phyloP scores from a whole-genome alignment of 2,113 vertebrate genomes.

The Carollia perspicillata region DNA sequence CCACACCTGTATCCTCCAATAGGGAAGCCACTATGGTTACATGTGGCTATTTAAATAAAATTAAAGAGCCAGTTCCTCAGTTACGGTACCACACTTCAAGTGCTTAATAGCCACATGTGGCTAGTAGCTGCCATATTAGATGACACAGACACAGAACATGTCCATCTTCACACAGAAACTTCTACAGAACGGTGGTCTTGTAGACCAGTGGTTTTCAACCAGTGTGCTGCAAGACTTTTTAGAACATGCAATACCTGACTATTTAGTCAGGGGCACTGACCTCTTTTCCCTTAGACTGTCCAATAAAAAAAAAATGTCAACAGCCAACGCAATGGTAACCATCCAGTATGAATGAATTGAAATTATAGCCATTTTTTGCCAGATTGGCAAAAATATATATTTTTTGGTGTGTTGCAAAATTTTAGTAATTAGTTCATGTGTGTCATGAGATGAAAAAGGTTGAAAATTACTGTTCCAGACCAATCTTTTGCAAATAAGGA shows the following conservation, averaged over 20 bases:
- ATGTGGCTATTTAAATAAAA: background rate
- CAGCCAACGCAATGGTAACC: too few species aligned
- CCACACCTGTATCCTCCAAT: background rate
- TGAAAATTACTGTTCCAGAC: background rate
- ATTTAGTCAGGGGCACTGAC: too few species aligned
- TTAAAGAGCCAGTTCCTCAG: background rate
- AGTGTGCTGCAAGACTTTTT: too few species aligned
- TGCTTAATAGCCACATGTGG: background rate
- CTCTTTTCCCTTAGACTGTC: too few species aligned
- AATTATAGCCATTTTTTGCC: too few species aligned
- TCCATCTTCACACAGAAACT: background rate
- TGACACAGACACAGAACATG: background rate
- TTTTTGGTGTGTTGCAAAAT: too few species aligned
- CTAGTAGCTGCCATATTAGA: background rate
- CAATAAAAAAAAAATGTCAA: too few species aligned
- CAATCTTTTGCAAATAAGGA: background rate
- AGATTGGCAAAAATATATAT: too few species aligned
- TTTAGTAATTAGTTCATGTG: too few species aligned
- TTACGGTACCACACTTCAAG: background rate
- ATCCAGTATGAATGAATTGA: too few species aligned
- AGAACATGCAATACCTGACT: too few species aligned
- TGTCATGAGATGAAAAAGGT: too few species aligned
- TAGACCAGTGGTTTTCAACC: background rate
- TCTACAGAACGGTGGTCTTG: background rate
- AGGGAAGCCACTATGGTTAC: background rate